phyloP scores from a whole-genome alignment of 2,113 vertebrate genomes.

The Alosa alosa region DNA sequence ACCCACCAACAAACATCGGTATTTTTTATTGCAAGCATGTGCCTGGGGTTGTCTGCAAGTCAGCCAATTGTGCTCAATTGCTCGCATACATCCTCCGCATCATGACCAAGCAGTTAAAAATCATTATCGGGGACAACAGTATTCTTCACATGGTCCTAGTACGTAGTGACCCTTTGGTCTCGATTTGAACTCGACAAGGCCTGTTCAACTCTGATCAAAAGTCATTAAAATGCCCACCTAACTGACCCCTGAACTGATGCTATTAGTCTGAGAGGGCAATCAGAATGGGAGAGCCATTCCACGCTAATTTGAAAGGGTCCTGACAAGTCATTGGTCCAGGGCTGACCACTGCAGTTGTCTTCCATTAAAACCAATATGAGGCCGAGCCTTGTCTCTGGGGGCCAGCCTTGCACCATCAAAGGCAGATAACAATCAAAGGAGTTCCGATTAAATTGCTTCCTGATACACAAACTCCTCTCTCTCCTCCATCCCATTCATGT shows the following conservation, averaged over 20 bases:
- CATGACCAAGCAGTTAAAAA: slow-evolving; percentile 14
- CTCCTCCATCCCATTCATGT: neutral
- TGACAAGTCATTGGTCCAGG: neutral
- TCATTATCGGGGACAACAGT: slow-evolving; percentile 8
- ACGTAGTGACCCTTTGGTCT: neutral
- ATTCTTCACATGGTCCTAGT: neutral
- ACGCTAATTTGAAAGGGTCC: neutral
- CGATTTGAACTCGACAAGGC: neutral
- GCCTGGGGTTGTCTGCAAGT: slow-evolving; percentile 5
- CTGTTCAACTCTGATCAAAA: slow-evolving; percentile 2
- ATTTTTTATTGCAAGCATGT: slow-evolving; percentile 15
- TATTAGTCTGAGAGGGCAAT: slow-evolving; percentile 1
- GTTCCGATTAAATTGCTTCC: slow-evolving; percentile 23
- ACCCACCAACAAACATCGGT: neutral
- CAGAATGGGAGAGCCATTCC: neutral
- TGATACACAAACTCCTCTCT: neutral
- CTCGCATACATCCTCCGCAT: neutral
- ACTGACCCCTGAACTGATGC: slow-evolving; percentile 7
- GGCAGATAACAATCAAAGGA: slow-evolving; percentile 27
- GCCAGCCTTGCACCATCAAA: slow-evolving; percentile 25
- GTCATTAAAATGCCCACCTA: neutral
- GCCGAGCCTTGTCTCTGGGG: slow-evolving; percentile 2
- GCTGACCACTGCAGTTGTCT: slow-evolving; percentile 14
- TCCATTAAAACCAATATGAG: slow-evolving; percentile 20
- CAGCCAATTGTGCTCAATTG: slow-evolving; percentile 15